Evolutionary conservation across 1,140 invertebrate species (phyloP).

Genomic region (Hirudo medicinalis): DNA sequence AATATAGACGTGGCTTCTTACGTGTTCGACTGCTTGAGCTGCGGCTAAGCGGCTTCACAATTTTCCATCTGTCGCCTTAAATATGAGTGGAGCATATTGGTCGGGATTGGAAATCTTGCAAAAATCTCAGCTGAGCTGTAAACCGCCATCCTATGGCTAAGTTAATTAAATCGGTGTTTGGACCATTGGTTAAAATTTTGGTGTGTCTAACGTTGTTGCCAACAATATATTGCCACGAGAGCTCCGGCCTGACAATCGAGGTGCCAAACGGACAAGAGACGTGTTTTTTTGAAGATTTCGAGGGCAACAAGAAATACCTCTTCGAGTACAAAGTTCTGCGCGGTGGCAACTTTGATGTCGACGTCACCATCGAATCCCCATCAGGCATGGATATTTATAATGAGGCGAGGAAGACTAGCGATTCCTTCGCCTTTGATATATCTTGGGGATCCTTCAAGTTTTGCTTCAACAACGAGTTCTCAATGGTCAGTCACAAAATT

Average conservation of each 20-base stretch:
- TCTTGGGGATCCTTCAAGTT: conserved; percentile 61
- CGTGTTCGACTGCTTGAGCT: too few species aligned
- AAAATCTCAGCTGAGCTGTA: too few species aligned
- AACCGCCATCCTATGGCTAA: too few species aligned
- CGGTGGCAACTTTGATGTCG: conserved; percentile 95
- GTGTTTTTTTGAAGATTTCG: conserved; percentile 22
- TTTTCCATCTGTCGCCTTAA: too few species aligned
- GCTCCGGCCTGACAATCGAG: conserved; percentile 19
- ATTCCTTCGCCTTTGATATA: conserved; percentile 68
- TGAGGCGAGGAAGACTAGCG: conserved; percentile 74
- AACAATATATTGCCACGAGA: conserved; percentile 12
- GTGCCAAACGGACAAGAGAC: conserved; percentile 20
- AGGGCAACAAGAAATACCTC: conserved; percentile 22
- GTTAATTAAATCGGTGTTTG: too few species aligned
- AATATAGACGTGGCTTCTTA: too few species aligned
- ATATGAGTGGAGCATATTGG: too few species aligned
- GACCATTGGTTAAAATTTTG: too few species aligned
- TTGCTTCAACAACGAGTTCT: conserved; percentile 98
- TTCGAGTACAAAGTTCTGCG: conserved; percentile 66
- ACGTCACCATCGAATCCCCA: conserved; percentile 75
- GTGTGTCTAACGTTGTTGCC: too few species aligned
- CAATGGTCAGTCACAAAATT: conserved; percentile 91
- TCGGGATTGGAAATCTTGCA: too few species aligned
- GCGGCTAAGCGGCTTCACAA: too few species aligned
- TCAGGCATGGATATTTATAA: conserved; percentile 75